phyloP scores from a whole-genome alignment of 2,888 invertebrate genomes.

The Rhagonycha fulva region DNA sequence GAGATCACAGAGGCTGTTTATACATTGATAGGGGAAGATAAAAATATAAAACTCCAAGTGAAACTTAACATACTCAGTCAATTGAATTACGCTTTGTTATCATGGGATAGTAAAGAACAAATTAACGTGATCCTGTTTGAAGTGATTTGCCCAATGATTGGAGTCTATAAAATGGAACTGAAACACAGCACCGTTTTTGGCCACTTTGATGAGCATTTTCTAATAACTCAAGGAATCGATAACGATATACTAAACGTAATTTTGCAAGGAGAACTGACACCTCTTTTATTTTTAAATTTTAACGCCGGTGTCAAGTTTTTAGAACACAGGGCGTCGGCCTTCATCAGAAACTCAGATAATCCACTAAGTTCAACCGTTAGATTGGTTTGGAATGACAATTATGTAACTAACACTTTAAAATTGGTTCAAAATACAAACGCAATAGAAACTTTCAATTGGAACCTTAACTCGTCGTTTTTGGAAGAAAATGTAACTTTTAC shows the following conservation, averaged over 20 bases:
- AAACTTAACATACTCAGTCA: slow-evolving; percentile 33
- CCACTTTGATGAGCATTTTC: slow-evolving; percentile 31
- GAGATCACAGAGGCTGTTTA: slow-evolving; percentile 34
- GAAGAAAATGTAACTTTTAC: slow-evolving; percentile 8
- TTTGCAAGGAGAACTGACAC: slow-evolving; percentile 15
- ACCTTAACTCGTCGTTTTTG: slow-evolving; percentile 17
- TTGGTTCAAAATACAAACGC: neutral
- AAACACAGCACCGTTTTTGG: slow-evolving; percentile 34
- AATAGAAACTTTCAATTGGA: slow-evolving; percentile 13
- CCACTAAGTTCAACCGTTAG: slow-evolving; percentile 17
- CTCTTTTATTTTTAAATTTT: slow-evolving; percentile 15
- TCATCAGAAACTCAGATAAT: slow-evolving; percentile 11
- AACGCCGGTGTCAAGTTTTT: slow-evolving; percentile 15
- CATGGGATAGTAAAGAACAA: slow-evolving; percentile 20
- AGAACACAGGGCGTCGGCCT: slow-evolving; percentile 13
- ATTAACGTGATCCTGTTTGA: slow-evolving; percentile 19
- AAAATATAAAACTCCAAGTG: slow-evolving; percentile 29
- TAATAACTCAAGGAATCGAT: slow-evolving; percentile 29
- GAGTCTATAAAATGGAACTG: slow-evolving; percentile 32
- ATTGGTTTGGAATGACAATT: slow-evolving; percentile 19
- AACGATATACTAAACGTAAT: slow-evolving; percentile 19
- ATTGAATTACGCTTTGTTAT: slow-evolving; percentile 28
- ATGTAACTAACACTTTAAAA: slow-evolving; percentile 8
- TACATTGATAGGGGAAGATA: slow-evolving; percentile 23
- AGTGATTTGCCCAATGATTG: slow-evolving; percentile 35